These are phyloP conservation scores for Pecten maximus DNA, from an alignment of 2,888 invertebrate genomes.

Conservation along the genomic window DNA sequence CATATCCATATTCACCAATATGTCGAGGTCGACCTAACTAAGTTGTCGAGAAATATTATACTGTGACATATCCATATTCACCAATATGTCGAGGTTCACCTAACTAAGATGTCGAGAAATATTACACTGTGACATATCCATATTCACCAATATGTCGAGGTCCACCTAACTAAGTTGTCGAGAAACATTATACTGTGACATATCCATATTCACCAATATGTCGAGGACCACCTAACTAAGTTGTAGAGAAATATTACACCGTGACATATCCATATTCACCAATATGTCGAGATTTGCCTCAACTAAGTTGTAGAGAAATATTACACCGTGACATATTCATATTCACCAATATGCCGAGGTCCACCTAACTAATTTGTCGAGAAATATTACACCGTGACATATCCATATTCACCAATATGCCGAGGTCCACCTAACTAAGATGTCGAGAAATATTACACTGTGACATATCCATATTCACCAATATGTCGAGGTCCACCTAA, in stretches of 20 bases:
- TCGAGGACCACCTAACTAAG: no score
- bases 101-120: no score
- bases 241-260: background rate
- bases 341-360: background rate
- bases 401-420: background rate
- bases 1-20: no score
- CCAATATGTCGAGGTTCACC: background rate
- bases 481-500: background rate
- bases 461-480: background rate
- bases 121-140: background rate
- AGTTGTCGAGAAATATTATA: no score
- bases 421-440: background rate
- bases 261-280: background rate
- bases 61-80: no score
- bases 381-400: no score
- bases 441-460: background rate
- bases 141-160: background rate
- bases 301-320: background rate
- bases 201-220: background rate
- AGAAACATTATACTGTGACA: background rate
- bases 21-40: no score
- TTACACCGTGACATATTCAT: background rate
- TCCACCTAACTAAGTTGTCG: no score
- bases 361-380: background rate
- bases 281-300: background rate